Conservation (phyloP, 2,797 vertebrate species). For the Enteromius unitaeniatus region DNA sequence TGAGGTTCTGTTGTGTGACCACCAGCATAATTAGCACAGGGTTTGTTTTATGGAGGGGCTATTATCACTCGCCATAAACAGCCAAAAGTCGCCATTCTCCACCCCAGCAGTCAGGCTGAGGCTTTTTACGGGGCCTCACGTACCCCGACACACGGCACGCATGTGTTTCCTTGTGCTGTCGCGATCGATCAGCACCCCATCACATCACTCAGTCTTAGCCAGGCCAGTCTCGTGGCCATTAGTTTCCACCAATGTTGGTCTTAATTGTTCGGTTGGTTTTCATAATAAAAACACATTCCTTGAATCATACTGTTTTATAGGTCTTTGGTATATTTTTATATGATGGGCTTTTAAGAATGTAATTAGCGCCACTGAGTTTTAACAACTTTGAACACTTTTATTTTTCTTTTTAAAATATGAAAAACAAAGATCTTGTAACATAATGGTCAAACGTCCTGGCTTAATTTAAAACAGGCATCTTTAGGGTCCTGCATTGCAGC, state of each 20-base stretch:
- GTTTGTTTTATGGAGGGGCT: conserved; percentile 77
- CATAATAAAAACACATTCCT: conserved; percentile 69
- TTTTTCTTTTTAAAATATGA: conserved; percentile 35
- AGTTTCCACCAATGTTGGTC: conserved; percentile 73
- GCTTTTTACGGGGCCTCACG: conserved; percentile 74
- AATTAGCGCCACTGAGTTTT: conserved; percentile 75
- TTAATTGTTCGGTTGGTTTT: conserved; percentile 74
- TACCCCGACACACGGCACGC: conserved; percentile 73
- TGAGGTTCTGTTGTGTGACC: conserved; percentile 61
- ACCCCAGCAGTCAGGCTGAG: conserved; percentile 68
- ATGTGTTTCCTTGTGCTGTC: conserved; percentile 69
- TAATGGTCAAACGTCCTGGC: background rate
- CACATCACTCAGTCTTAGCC: conserved; percentile 58
- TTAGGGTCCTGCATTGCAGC: conserved; percentile 6
- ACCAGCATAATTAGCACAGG: conserved; percentile 72
- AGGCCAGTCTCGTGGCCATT: conserved; percentile 73
- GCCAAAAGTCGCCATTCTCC: conserved; percentile 69
- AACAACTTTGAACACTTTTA: conserved; percentile 60
- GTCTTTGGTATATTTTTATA: conserved; percentile 73
- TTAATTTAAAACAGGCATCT: conserved; percentile 53
- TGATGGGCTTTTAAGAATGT: conserved; percentile 76
- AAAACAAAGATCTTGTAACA: conserved; percentile 41
- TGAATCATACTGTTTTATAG: conserved; percentile 79
- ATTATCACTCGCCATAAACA: conserved; percentile 83
- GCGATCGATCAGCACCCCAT: conserved; percentile 40